Evolutionary conservation across 2,797 vertebrate genomes (phyloP), one percentile per base, ranked within the genome.

Genomic region (Pipistrellus pygmaeus): DNA sequence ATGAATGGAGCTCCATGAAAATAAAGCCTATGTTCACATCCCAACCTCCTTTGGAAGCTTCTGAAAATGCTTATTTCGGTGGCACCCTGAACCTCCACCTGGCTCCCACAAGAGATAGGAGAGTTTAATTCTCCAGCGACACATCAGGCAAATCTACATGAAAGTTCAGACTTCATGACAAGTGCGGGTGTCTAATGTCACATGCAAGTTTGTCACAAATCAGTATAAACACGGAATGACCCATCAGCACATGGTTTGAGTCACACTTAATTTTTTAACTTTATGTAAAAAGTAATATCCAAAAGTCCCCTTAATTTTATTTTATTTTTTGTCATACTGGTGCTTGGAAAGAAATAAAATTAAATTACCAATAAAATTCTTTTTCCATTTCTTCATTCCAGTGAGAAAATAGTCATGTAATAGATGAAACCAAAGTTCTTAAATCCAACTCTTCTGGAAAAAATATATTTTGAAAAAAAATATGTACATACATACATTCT

Each of bases 241-340:
- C 25, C 25, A 23, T 60, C 32, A 82, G 23, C 73, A 46, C 15
- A 85, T 4, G 18, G 60, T 66, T 48, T 88, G 38, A 88, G 46
- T 71, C 68, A 90, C 27, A 35, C 18, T 84, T 90, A 57, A 81
- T 51, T 66, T 87, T 78, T 84, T 35, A 91, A 81, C 10, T 88
- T 85, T 72, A 68, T 81, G 25, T 95, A 35, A 55, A 93, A 80
- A 88, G 25, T 8, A 66, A 6, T 72, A 68, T 72, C 66, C 46
- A 77, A n/a, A 85, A 88, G 20, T 88, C 64, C 11, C 38, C 10
- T 81, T 62, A 62, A 1, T 3, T 62, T 62, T 30, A 41, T 41
- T 41, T 41, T 41, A 41, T 41, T 62, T 62, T 62, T 62, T 62
- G 38, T 71, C 30, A 60, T 18, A 5, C 12, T 60, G 2, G 12